These are phyloP conservation scores for Micromys minutus DNA, from an alignment of 2,113 vertebrate genomes.

Conservation along the genomic window DNA sequence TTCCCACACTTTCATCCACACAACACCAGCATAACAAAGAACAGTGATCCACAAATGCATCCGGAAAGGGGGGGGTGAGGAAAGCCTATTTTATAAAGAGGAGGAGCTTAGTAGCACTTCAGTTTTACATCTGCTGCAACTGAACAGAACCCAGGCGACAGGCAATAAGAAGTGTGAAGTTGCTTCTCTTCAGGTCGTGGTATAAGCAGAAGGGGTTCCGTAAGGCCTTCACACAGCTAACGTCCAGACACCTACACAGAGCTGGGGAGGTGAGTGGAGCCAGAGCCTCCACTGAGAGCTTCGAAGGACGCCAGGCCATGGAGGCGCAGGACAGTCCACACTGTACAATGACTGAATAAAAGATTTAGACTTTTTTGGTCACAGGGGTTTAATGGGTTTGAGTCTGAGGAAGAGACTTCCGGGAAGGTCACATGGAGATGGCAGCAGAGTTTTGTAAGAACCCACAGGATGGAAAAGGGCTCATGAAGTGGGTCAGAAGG, in stretches of 20 bases:
- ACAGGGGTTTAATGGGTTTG: background rate
- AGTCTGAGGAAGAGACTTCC: background rate
- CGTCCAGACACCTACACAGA: background rate
- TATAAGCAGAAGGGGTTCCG: too few species aligned
- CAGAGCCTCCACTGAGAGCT: accelerated
- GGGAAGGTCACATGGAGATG: too few species aligned
- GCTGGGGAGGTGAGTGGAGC: background rate
- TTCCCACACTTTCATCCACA: background rate
- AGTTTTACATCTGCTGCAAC: background rate
- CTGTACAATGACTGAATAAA: background rate
- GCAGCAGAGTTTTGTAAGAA: background rate
- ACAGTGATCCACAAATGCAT: accelerated
- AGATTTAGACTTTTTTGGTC: background rate
- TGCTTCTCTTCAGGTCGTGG: background rate
- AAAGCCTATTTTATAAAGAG: background rate
- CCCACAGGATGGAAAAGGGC: background rate
- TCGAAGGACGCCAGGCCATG: background rate
- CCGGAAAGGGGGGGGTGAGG: background rate
- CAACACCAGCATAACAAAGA: accelerated
- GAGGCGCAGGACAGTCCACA: background rate
- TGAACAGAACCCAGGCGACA: background rate
- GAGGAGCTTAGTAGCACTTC: background rate
- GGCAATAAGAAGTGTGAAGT: too few species aligned
- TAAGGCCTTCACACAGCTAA: background rate
- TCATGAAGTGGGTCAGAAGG: background rate